Conservation (phyloP, 2,797 vertebrate genomes). For the Tamandua tetradactyla region DNA sequence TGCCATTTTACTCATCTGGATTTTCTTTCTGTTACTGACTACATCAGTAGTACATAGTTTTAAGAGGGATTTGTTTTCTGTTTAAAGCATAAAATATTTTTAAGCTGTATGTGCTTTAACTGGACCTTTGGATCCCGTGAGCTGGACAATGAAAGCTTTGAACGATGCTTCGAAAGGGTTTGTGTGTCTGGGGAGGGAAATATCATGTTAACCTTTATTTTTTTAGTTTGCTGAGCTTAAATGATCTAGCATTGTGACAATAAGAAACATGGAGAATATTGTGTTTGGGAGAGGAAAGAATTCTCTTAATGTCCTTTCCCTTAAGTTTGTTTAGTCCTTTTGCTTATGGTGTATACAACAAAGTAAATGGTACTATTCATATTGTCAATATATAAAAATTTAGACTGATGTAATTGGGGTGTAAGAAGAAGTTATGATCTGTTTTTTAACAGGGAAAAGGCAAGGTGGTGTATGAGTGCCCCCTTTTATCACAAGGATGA, state of each 20-base stretch:
- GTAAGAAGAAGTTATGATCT: not conserved
- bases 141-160: not conserved
- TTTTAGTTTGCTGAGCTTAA: conserved; percentile 17
- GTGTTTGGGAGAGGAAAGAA: not conserved
- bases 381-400: not conserved
- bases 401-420: not conserved
- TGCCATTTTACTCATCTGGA: not conserved
- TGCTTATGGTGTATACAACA: not conserved
- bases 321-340: not conserved
- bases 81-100: conserved; percentile 32
- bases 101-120: not conserved
- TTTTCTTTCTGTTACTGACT: not conserved
- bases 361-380: not conserved
- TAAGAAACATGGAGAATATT: not conserved
- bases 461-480: not conserved
- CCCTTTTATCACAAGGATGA: not conserved
- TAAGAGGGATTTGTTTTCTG: not conserved
- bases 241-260: not conserved
- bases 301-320: not conserved
- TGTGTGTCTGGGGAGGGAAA: not conserved
- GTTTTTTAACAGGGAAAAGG: not conserved
- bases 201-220: conserved; percentile 39
- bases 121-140: not conserved
- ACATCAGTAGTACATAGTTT: not conserved
- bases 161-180: not conserved